phyloP scores from a whole-genome alignment of 2,113 vertebrate genomes.

The Terrapene triunguis region DNA sequence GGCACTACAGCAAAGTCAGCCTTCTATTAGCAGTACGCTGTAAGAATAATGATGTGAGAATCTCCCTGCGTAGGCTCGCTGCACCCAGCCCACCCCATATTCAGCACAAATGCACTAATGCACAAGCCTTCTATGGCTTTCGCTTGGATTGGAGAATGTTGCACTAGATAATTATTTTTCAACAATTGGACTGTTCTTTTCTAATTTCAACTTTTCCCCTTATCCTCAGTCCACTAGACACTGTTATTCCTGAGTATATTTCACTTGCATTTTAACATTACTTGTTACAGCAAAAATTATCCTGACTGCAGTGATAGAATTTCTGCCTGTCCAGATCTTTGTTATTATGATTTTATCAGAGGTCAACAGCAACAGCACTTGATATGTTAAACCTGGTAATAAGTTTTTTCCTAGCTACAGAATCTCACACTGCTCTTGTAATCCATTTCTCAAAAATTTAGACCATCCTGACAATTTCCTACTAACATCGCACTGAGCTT shows the following conservation, averaged over 20 bases:
- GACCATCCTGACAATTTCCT: not conserved
- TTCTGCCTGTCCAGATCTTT: not conserved
- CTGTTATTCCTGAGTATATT: not conserved
- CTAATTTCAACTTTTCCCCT: not conserved
- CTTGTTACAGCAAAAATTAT: not conserved
- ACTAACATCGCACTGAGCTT: not conserved
- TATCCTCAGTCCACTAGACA: not conserved
- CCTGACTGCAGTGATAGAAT: not conserved
- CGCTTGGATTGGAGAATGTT: not conserved
- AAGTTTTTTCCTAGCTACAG: not conserved
- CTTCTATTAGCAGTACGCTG: not conserved
- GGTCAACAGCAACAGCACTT: not conserved
- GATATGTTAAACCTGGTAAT: not conserved
- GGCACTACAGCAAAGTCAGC: not conserved
- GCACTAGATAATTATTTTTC: not conserved
- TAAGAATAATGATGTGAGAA: not conserved
- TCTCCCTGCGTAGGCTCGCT: not conserved
- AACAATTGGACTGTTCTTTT: not conserved
- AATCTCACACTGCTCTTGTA: not conserved
- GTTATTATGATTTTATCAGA: not conserved
- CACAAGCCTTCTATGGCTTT: not conserved
- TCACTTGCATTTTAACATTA: not conserved
- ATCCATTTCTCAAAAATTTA: not conserved
- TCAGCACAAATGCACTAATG: not conserved
- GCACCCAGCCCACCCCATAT: not conserved